Conservation (phyloP, 2,797 vertebrate genomes). For the Harpagifer antarcticus region DNA sequence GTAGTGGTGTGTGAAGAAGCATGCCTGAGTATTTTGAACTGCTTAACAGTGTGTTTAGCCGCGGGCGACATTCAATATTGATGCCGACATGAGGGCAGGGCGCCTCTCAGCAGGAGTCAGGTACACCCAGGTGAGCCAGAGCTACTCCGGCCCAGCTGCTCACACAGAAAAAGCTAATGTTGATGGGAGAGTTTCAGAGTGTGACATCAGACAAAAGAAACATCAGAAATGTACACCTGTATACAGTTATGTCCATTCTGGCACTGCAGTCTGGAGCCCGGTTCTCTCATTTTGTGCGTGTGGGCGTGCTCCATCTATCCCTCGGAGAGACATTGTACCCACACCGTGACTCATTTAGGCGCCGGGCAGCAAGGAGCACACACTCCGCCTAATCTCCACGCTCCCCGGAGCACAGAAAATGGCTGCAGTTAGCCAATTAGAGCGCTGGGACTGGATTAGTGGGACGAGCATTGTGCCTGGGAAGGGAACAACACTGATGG, state of each 20-base stretch:
- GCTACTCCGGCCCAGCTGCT: conserved; percentile 5
- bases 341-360: conserved; percentile 70
- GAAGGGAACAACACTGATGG: conserved; percentile 44
- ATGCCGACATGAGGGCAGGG: conserved; percentile 52
- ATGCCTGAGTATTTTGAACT: conserved; percentile 33
- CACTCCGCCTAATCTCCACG: conserved; percentile 63
- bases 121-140: conserved; percentile 40
- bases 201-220: conserved; percentile 23
- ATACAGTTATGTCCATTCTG: background rate
- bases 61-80: conserved; percentile 72
- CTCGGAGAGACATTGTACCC: conserved; percentile 51
- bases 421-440: conserved; percentile 76
- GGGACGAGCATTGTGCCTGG: conserved; percentile 44
- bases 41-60: conserved; percentile 62
- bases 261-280: conserved; percentile 1
- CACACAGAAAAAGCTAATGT: background rate
- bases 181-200: conserved; percentile 1
- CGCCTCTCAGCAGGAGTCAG: conserved; percentile 33
- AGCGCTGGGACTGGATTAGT: conserved; percentile 72
- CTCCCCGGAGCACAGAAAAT: conserved; percentile 70
- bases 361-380: conserved; percentile 53
- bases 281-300: conserved; percentile 27
- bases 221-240: background rate
- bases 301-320: conserved; percentile 32
- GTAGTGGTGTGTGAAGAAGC: conserved; percentile 9